phyloP scores from a whole-genome alignment of 2,113 vertebrate genomes.

The Dicerorhinus sumatrensis region DNA sequence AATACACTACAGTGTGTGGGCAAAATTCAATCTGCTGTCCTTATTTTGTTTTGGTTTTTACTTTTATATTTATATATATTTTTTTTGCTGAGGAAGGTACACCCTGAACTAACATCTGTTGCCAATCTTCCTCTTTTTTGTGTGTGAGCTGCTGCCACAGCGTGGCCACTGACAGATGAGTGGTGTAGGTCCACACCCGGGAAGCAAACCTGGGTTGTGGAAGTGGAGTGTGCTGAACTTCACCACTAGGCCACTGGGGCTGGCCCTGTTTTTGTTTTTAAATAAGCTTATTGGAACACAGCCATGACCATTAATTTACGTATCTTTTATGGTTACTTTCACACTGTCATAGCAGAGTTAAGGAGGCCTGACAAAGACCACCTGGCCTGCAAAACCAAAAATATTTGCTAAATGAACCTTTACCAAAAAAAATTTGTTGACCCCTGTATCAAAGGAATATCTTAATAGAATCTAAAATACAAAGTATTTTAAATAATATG shows the following conservation, averaged over 20 bases:
- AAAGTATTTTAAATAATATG: neutral
- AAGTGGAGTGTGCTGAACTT: too few species aligned
- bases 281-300: neutral
- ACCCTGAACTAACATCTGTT: too few species aligned
- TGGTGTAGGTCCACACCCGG: too few species aligned
- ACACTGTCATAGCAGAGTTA: neutral
- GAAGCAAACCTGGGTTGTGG: too few species aligned
- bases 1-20: neutral
- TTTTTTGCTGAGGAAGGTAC: too few species aligned
- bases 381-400: neutral
- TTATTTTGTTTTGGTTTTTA: neutral
- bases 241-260: too few species aligned
- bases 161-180: too few species aligned
- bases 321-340: neutral
- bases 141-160: too few species aligned
- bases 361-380: neutral
- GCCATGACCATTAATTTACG: fast-evolving
- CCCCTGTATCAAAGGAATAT: neutral
- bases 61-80: too few species aligned
- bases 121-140: too few species aligned
- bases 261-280: neutral
- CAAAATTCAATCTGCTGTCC: neutral
- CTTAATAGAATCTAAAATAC: neutral
- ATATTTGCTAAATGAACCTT: neutral
- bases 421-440: neutral